Evolutionary conservation across 2,113 vertebrate species (phyloP).

Genomic region (cat (Felis catus)): F.catus_Fca126_mat1.0 CM031411.1:108739001-108739500

Average conservation of each 20-base stretch:
- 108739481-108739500: conserved; percentile 19
- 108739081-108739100: not conserved
- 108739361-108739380: not conserved
- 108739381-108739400: not conserved
- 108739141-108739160: not conserved
- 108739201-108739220: not conserved
- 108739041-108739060: conserved; percentile 4
- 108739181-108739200: not conserved
- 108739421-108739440: conserved; percentile 29
- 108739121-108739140: not conserved
- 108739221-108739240: conserved; percentile 41
- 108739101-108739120: not conserved
- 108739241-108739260: not conserved
- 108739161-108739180: conserved; percentile 10
- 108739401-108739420: conserved; percentile 36
- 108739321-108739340: conserved; percentile 11
- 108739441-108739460: conserved; percentile 18
- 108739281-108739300: conserved; percentile 8
- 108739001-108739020: conserved; percentile 37
- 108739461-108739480: conserved; percentile 52
- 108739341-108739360: not conserved
- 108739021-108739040: conserved; percentile 26
- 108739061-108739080: not conserved
- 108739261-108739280: not conserved
- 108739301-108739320: not conserved